phyloP scores from a whole-genome alignment of 1,140 invertebrate species.

The Chymomyza costata region DNA sequence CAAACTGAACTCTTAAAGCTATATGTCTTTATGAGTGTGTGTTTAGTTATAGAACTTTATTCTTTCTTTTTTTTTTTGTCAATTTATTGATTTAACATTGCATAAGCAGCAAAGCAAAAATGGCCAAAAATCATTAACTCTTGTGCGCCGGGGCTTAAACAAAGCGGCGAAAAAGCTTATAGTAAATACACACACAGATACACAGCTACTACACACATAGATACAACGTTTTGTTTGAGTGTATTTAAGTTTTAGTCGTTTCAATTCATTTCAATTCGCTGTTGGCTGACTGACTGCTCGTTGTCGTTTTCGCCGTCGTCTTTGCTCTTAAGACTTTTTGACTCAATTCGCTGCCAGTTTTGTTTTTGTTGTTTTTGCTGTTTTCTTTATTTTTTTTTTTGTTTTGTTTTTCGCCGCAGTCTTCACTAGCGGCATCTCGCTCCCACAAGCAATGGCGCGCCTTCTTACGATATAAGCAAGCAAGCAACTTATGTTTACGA shows the following conservation, averaged over 20 bases:
- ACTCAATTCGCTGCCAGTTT: conserved; percentile 44
- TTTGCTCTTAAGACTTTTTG: conserved; percentile 19
- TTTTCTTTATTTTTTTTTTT: too few species aligned
- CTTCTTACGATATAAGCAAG: conserved; percentile 68
- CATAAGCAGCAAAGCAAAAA: conserved; percentile 38
- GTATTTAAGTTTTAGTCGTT: too few species aligned
- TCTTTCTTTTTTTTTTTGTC: too few species aligned
- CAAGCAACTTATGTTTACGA: conserved; percentile 48
- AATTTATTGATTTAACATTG: conserved; percentile 64
- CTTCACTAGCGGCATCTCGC: conserved; percentile 46
- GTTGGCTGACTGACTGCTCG: too few species aligned
- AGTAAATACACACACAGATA: background rate
- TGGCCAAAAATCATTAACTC: conserved; percentile 54
- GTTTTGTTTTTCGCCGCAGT: too few species aligned
- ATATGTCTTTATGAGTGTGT: conserved; percentile 17
- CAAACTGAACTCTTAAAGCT: too few species aligned
- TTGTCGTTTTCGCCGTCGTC: conserved; percentile 9
- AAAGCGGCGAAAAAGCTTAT: conserved; percentile 20
- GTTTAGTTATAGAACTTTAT: background rate
- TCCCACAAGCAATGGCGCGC: conserved; percentile 20
- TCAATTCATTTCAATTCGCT: too few species aligned
- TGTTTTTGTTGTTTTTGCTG: too few species aligned
- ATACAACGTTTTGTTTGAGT: too few species aligned
- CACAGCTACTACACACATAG: too few species aligned
- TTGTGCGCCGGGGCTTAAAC: conserved; percentile 8